Percentiles rank a stretch among this genome's conserved stretches.
These are phyloP conservation scores for Rotaria macrura DNA, from an alignment of 2,888 invertebrate species.

Conservation along the genomic window DNA sequence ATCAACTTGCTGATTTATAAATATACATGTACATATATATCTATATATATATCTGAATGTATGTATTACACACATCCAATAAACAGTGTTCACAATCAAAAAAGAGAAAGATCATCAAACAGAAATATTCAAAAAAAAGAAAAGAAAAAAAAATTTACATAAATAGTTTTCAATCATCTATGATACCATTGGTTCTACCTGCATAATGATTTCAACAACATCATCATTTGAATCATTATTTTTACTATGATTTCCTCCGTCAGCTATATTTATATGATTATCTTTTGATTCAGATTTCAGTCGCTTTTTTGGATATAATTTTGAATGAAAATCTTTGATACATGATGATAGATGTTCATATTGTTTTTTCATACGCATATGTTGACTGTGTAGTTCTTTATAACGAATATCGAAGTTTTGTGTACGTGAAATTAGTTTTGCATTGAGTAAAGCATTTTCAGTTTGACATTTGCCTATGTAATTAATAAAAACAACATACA, in stretches of 20 bases:
- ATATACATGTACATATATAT: no score
- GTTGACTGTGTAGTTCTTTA: not conserved
- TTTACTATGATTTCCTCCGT: not conserved
- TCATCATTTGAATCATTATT: not conserved
- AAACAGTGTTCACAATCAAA: not conserved
- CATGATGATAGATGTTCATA: not conserved
- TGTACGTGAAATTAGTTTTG: not conserved
- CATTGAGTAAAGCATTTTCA: not conserved
- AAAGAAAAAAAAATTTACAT: not conserved
- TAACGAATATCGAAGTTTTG: not conserved
- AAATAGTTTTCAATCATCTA: not conserved
- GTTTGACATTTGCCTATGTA: not conserved
- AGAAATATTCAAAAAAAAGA: not conserved
- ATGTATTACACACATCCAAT: not conserved
- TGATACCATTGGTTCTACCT: not conserved
- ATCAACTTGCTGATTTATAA: no score
- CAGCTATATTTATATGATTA: not conserved
- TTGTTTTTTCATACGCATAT: not conserved
- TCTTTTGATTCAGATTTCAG: not conserved
- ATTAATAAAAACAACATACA: no score
- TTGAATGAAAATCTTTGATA: not conserved
- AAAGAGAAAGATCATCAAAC: not conserved
- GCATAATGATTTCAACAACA: not conserved
- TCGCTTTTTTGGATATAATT: not conserved
- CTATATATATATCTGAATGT: not conserved